Evolutionary conservation across 2,888 invertebrate species (phyloP), one percentile per base, ranked within the genome.

Genomic region (Bedellia somnulentella): DNA sequence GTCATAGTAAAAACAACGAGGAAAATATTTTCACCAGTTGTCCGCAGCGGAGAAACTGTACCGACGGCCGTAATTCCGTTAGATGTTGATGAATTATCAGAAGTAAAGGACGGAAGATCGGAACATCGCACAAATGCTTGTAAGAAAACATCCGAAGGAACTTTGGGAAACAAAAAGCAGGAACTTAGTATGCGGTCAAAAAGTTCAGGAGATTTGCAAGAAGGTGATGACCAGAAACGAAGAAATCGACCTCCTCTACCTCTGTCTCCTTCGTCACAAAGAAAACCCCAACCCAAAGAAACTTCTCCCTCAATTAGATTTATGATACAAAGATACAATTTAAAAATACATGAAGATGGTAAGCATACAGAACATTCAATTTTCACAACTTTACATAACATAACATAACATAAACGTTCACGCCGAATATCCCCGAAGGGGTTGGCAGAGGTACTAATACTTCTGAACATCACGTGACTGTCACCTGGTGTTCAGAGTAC

Each of bases 1-100:
- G 80, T 89, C 1, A 86, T 89, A 39, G 86, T 89, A 0, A 89
- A 87, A 57, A 90, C 89, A 0, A 89, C 87, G 24, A 78, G 88
- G 31, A 89, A 87, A 64, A 81, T 89, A 41, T 89, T 89, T 38
- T 86, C 87, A 0, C 86, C 89, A 0, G 80, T 86, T 3, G 79
- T 80, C 2, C 63, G 80, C 33, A 78, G 78, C 29, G 78, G 78
- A n/a, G 78, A 78, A 46, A 57, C 78, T 2, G 55, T 76, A 4
- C 64, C 78, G 1, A 61, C 71, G 43, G 77, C 79, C 2, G 79
- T 79, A 0, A 78, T 80, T 47, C 71, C 67, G 25, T 53, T 63
- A 15, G 49, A 63, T 18, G 58, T 68, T 1, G 62, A 59, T 45
- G 78, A 78, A 31, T 45, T 75, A 30, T 56, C 56, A 5, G 64